These are phyloP conservation scores for Monarcha castaneiventris DNA, from an alignment of 2,113 vertebrate species.

Conservation along the genomic window DNA sequence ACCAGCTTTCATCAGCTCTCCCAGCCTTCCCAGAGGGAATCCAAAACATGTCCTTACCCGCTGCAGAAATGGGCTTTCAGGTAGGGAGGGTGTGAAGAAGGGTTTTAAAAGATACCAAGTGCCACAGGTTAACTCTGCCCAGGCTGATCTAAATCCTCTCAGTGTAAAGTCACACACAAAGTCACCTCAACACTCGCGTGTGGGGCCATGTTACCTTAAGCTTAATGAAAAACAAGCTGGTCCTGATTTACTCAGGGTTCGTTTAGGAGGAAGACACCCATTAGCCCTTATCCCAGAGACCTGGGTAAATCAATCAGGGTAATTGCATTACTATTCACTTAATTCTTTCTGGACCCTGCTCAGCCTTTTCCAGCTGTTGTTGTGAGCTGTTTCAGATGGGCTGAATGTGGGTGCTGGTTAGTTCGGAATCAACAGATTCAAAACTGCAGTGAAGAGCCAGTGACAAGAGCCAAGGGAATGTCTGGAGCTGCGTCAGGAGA, in stretches of 20 bases:
- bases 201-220: background rate
- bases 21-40: conserved; percentile 56
- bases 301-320: background rate
- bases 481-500: background rate
- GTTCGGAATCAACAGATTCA: background rate
- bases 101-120: background rate
- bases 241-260: background rate
- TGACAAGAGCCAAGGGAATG: background rate
- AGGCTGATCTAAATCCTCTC: background rate
- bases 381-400: background rate
- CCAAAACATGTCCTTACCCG: conserved; percentile 50
- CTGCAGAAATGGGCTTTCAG: background rate
- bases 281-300: background rate
- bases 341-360: background rate
- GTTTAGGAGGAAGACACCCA: background rate
- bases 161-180: background rate
- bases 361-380: background rate
- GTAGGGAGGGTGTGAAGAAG: background rate
- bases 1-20: conserved; percentile 48
- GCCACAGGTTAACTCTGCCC: background rate
- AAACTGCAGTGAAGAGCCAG: background rate
- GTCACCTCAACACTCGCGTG: background rate
- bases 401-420: background rate
- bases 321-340: conserved; percentile 13
- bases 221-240: background rate